Evolutionary conservation across 2,113 vertebrate species (phyloP), one percentile per base, ranked within the genome.

Genomic region (Eudorcas thomsonii): DNA sequence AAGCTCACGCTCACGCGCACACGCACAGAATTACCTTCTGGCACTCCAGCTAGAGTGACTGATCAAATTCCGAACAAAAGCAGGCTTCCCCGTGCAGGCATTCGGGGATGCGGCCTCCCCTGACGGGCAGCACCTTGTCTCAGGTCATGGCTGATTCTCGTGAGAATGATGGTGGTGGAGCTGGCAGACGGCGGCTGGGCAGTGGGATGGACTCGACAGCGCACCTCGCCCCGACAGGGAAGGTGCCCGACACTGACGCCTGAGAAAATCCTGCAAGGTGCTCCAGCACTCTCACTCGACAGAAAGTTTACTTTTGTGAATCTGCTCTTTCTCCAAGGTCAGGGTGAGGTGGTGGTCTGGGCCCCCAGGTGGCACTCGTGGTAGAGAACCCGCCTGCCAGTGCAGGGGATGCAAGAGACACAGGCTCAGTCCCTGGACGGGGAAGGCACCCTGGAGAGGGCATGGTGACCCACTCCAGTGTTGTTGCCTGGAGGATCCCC

Each of bases 31-130:
- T 43, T 82, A 23, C 30, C 60, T 85, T 90, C 64, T 33, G 2
- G 16, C 11, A 28, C 23, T 81, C 12, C 45, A 81, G 13, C 25
- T 57, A 62, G 85, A 59, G 23, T 83, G 52, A 60, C 4, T 50
- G 55, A 87, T 14, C 28, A 48, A 6, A 52, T 84, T 96, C 90
- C 90, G 59, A 94, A 26, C 48, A 9, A 89, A 83, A 82, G 45
- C 26, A 36, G 60, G 13, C 60, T 84, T 96, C 78, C 33, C 59
- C 59, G 9, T 84, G 28, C 81, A 84, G 89, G 88, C 39, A 80
- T 33, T 60, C 87, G 55, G n/a, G 80, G 26, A 36, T 67, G 19
- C 64, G 48, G 17, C 50, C 86, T 54, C 39, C 13, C 33, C 39
- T 80, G 55, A 83, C 2, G 71, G 83, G 80, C n/a, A 25, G 39